Percentiles rank a stretch among this genome's conserved stretches.
phyloP scores from a whole-genome alignment of 2,888 invertebrate species.

The Macrosiphum euphorbiae region DNA sequence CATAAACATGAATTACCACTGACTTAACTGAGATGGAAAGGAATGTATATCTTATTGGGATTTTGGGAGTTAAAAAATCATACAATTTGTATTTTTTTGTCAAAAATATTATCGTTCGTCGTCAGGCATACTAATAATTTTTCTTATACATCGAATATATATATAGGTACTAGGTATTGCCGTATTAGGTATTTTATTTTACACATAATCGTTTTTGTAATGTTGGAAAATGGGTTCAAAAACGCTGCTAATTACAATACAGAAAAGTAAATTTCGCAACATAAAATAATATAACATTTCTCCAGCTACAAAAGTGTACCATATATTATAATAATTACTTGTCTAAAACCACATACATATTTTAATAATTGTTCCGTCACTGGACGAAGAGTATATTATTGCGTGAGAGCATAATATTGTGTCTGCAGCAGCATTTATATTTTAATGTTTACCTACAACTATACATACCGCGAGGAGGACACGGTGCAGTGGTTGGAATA shows the following conservation, averaged over 20 bases:
- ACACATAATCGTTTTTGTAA: background rate
- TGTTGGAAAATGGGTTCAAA: background rate
- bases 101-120: background rate
- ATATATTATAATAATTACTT: background rate
- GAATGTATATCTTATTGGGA: background rate
- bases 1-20: background rate
- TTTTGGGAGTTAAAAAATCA: background rate
- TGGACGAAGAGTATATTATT: background rate
- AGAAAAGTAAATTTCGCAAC: background rate
- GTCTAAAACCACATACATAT: background rate
- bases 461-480: background rate
- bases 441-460: background rate
- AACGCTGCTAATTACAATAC: background rate
- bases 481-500: background rate
- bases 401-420: background rate
- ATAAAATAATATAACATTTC: background rate
- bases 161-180: too few relatives aligned
- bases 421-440: background rate
- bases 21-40: background rate
- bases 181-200: background rate
- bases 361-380: background rate
- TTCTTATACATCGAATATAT: too few relatives aligned
- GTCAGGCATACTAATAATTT: too few relatives aligned
- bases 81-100: too few relatives aligned
- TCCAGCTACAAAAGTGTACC: background rate